Percentiles rank a stretch among this genome's conserved stretches.
Evolutionary conservation across 2,888 invertebrate species (phyloP).

Genomic region (Limnephilus marmoratus): DNA sequence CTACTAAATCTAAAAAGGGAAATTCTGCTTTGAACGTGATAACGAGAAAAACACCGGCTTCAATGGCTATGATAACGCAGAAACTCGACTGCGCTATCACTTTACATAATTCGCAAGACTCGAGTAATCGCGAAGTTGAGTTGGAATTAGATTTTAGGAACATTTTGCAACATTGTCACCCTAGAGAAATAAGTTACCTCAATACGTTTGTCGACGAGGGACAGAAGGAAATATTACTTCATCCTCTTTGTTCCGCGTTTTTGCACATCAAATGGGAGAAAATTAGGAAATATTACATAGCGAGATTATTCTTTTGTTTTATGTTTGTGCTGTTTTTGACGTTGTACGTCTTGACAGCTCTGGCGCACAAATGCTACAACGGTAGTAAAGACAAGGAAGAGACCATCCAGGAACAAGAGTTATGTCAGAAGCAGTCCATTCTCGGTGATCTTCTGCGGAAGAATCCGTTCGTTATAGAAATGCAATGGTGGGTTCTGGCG

Average conservation of each 20-base stretch:
- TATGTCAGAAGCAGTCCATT: conserved; percentile 88
- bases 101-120: conserved; percentile 86
- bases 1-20: conserved; percentile 91
- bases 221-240: conserved; percentile 90
- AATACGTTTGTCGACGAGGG: conserved; percentile 93
- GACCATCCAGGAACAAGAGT: conserved; percentile 83
- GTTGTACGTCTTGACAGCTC: conserved; percentile 87
- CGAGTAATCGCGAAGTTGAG: conserved; percentile 88
- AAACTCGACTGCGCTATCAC: conserved; percentile 89
- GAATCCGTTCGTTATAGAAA: conserved; percentile 87
- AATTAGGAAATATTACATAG: conserved; percentile 91
- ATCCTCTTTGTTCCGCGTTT: conserved; percentile 92
- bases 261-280: conserved; percentile 94
- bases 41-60: conserved; percentile 90
- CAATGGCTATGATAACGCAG: conserved; percentile 88
- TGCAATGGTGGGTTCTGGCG: conserved; percentile 90
- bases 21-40: conserved; percentile 91
- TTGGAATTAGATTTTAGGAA: conserved; percentile 89
- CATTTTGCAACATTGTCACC: conserved; percentile 88
- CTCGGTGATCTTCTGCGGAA: conserved; percentile 85
- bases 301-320: conserved; percentile 86
- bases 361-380: conserved; percentile 91
- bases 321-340: conserved; percentile 89
- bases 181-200: conserved; percentile 90
- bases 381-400: conserved; percentile 87